These are phyloP conservation scores for Simalia tracyae DNA, from an alignment of 2,797 vertebrate genomes.

Conservation along the genomic window DNA sequence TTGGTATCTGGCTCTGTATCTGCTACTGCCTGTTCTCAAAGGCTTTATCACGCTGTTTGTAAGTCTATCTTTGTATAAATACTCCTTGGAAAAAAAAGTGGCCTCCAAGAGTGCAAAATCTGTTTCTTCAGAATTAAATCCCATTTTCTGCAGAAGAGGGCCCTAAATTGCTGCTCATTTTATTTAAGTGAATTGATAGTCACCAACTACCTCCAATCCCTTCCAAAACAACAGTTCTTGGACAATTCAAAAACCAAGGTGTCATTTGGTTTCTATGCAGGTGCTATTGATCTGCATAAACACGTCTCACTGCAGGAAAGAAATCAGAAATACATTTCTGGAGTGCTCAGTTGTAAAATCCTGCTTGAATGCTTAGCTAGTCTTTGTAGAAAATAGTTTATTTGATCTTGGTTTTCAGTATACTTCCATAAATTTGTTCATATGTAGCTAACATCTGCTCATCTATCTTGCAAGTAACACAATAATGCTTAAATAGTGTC, in stretches of 20 bases:
- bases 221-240: neutral
- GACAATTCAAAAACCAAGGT: neutral
- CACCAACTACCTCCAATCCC: neutral
- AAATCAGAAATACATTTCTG: neutral
- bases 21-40: neutral
- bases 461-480: neutral
- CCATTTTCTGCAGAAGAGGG: neutral
- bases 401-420: neutral
- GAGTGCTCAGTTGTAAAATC: neutral
- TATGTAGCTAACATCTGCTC: neutral
- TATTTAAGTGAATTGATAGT: neutral
- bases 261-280: slow-evolving; percentile 5
- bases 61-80: neutral
- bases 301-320: neutral
- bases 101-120: neutral
- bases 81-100: neutral
- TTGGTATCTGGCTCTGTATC: neutral
- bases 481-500: neutral
- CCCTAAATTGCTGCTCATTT: neutral
- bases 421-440: neutral
- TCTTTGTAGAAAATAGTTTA: neutral
- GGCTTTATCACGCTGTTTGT: neutral
- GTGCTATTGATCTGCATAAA: neutral
- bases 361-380: neutral
- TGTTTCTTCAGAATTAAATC: neutral